These are phyloP conservation scores for Platycercus adscitus DNA, from an alignment of 2,113 vertebrate species.

Conservation along the genomic window DNA sequence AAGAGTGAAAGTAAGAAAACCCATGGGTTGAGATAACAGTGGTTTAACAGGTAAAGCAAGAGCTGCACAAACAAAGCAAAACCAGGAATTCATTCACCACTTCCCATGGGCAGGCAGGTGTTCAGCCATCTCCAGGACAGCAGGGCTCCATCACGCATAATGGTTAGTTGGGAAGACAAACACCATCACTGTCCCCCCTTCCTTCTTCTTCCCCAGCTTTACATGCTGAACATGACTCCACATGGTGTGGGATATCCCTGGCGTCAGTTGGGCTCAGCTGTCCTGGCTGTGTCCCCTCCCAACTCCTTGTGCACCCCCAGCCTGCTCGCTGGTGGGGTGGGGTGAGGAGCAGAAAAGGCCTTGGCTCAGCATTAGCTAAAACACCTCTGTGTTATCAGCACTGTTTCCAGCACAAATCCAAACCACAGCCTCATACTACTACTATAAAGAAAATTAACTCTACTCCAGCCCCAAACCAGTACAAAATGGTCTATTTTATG, in stretches of 20 bases:
- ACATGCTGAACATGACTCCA: neutral
- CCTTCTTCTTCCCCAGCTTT: neutral
- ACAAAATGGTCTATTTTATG: neutral
- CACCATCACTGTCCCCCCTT: neutral
- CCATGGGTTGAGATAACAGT: fast-evolving
- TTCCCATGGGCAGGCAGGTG: neutral
- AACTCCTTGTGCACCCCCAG: neutral
- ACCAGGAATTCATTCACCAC: neutral
- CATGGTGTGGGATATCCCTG: neutral
- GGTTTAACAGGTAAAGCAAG: neutral
- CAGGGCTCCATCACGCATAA: too few species aligned
- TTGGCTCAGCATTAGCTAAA: neutral
- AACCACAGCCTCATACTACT: neutral
- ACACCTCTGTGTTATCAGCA: neutral
- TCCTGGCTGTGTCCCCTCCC: neutral
- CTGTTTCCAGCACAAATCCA: neutral
- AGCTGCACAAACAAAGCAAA: neutral
- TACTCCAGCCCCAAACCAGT: neutral
- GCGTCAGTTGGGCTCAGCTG: neutral
- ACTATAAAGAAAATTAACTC: neutral
- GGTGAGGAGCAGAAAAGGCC: neutral
- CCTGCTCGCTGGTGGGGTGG: neutral
- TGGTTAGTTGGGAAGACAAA: neutral
- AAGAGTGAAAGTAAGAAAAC: neutral
- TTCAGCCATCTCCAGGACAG: neutral